A percentile compares a stretch with the other conserved stretches of the same genome.
These are phyloP conservation scores for Eidolon helvum DNA, from an alignment of 2,113 vertebrate genomes.

Conservation along the genomic window DNA sequence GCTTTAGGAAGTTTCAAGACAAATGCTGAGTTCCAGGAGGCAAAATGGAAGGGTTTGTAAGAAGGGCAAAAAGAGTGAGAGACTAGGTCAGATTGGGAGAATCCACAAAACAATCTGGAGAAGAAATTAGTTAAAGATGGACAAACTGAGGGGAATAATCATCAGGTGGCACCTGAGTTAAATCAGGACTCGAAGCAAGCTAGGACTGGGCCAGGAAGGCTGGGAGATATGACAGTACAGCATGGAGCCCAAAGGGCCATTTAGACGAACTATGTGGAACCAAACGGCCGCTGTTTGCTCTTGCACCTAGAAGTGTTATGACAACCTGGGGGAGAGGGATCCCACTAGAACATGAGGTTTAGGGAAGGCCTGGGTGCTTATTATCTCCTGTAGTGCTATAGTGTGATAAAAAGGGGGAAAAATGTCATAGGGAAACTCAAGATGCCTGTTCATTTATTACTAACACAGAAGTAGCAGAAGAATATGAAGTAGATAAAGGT, in stretches of 20 bases:
- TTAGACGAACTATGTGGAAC: not conserved
- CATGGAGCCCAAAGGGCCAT: not conserved
- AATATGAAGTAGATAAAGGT: not conserved
- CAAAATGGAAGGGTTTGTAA: not conserved
- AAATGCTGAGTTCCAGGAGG: not conserved
- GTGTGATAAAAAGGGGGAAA: rapidly evolving
- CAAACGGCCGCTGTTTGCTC: not conserved
- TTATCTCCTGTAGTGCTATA: not conserved
- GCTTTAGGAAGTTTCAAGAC: not conserved
- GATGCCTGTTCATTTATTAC: not conserved
- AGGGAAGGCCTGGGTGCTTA: not conserved
- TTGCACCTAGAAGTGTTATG: not conserved
- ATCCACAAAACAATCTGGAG: not conserved
- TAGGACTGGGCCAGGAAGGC: not conserved
- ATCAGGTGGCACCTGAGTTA: not conserved
- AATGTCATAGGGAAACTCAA: not conserved
- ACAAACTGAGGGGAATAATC: not conserved
- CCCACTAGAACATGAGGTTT: not conserved
- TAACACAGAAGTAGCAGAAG: not conserved
- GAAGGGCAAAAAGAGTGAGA: not conserved
- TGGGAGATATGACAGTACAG: not conserved
- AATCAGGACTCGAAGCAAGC: not conserved
- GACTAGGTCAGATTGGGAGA: not conserved
- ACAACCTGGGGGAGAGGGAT: not conserved
- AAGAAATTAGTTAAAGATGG: not conserved